Base-by-base conservation (phyloP, 2,888 invertebrate genomes). In the Monoplex corrugatus region DNA sequence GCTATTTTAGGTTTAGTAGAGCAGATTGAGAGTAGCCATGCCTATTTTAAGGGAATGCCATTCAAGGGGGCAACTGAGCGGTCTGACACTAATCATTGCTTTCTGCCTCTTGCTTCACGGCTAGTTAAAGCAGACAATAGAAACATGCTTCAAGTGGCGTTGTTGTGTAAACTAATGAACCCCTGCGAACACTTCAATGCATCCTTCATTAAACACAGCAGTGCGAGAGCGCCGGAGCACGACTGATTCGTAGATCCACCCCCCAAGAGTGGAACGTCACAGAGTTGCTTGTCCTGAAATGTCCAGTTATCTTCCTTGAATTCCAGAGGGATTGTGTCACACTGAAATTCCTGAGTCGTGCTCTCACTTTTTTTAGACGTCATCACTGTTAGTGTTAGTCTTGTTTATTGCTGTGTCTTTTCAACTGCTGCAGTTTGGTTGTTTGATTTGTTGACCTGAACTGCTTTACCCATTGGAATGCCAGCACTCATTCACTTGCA, bases 281-380 rank as follows among this genome's bases (percentile, higher is more conserved):
- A 57, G 35, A 3, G 19, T 57, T 35, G 5, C 84, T 84, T 32
- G 45, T 10, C 16, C 57, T n/a, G 38, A 50, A 6, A 38, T 84
- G 57, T 10, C 50, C 44, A 38, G 75, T 75, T 75, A 8, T 83
- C 84, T 57, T 35, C 23, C 23, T 23, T 2, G n/a, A 45, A 84
- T 84, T 84, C 84, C 84, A 57, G 84, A n/a, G 57, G 35, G 32
- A 38, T 45, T 84, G 84, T 84, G 84, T 84, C 84, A 84, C 75
- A 78, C 40, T 84, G 57, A 35, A 84, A 84, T 84, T 50, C 84
- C 57, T 84, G 23, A 38, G 57, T 45, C 44, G 43, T 35, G 10
- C 28, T 57, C 68, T 68, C 68, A 68, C 68, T 68, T n/a, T n/a
- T n/a, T n/a, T n/a, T n/a, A n/a, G n/a, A n/a, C n/a, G n/a, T n/a